Base-by-base conservation (phyloP, 2,888 invertebrate species). In the Lampropteryx suffumata region DNA sequence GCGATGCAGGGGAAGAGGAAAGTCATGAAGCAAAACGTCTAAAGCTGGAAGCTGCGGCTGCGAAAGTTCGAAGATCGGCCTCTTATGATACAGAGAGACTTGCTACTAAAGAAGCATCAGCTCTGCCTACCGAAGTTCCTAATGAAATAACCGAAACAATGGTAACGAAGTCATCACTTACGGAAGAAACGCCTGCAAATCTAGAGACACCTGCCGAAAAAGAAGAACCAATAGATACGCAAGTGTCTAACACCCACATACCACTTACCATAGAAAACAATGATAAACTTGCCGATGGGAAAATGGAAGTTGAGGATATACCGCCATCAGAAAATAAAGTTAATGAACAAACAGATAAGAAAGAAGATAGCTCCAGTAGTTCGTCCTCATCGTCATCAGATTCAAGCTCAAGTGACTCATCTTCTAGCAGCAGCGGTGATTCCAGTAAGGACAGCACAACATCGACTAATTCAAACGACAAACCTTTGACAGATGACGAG, bases 381-480 rank as follows among this genome's bases (percentile, higher is more conserved):
- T 83, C 88, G 5, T 76, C 84, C 1, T 85, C 90, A 1, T 87
- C 90, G 1, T 87, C 90, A 0, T 86, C 91, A 2, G 87, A 85
- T 41, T 92, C 92, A 26, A 92, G 92, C 61, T 92, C 92, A 6
- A 91, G 91, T 59, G 91, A 91, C 21, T 91, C 92, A 10, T 91
- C 92, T 1, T 79, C 84, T 0, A 90, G 90, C 33, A 90, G 88
- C 35, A 89, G 85, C 3, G 92, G 90, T 51, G 91, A 91, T 37
- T 92, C 92, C 0, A 83, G 82, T 45, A 77, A 71, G 59, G 92
- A 92, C 50, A 93, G 92, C 59, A 92, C 92, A 13, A 77, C 81
- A 35, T 87, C 91, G 6, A 85, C 81, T 36, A 87, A 86, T 63
- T 85, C 90, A 1, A 74, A 76, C 61, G 83, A 82, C 2, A 85